phyloP scores from a whole-genome alignment of 1,140 invertebrate genomes.

The Ridgeia piscesae region DNA sequence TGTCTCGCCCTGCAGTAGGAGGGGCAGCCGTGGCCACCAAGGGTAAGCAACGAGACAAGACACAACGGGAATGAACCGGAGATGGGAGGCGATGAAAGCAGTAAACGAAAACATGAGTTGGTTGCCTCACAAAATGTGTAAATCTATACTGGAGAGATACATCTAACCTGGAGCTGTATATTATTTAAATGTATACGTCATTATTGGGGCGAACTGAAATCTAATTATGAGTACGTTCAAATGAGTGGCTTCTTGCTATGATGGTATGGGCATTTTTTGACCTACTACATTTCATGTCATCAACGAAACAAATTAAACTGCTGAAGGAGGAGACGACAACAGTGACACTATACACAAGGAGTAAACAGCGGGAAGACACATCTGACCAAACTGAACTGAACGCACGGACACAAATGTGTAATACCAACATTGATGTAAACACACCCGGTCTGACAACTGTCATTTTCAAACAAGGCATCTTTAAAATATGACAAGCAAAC shows the following conservation, averaged over 20 bases:
- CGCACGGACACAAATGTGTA: neutral
- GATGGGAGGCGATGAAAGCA: neutral
- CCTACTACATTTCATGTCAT: neutral
- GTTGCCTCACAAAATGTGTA: neutral
- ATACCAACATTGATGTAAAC: neutral
- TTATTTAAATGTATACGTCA: neutral
- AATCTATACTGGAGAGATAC: neutral
- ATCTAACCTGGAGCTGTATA: neutral
- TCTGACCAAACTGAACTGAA: neutral
- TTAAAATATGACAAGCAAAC: neutral
- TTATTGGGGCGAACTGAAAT: neutral
- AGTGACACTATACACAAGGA: neutral
- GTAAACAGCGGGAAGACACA: neutral
- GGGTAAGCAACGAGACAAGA: neutral
- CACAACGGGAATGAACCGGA: neutral
- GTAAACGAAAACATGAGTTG: neutral
- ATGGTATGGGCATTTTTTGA: neutral
- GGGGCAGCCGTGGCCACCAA: neutral
- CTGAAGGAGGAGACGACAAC: neutral
- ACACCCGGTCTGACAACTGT: neutral
- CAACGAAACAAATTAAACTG: neutral
- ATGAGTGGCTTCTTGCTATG: neutral
- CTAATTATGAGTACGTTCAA: neutral
- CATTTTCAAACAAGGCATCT: neutral
- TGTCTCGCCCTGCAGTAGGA: conserved; percentile 3